Conservation (phyloP, 2,888 invertebrate genomes). For the Euzetes globulus region DNA sequence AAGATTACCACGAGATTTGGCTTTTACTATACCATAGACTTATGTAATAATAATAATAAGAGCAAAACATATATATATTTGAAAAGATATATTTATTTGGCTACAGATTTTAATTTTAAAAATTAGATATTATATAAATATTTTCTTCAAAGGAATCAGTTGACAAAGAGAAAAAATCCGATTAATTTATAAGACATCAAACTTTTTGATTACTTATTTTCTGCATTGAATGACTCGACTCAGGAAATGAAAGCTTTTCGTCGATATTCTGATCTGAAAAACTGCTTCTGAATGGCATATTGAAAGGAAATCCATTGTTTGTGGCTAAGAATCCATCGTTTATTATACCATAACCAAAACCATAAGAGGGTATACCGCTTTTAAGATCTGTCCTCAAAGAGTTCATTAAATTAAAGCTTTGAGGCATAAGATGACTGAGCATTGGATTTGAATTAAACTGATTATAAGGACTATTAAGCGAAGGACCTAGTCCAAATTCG, state of each 20-base stretch:
- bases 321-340: neutral
- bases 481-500: neutral
- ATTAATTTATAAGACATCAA: too few species aligned
- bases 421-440: slow-evolving; percentile 19
- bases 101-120: too few species aligned
- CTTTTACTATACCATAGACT: too few species aligned
- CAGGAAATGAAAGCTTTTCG: neutral
- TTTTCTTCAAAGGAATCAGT: too few species aligned
- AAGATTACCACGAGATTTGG: too few species aligned
- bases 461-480: neutral
- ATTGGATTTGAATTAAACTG: neutral
- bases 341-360: neutral
- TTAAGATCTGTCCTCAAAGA: neutral
- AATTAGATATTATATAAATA: too few species aligned
- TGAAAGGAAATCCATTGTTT: neutral
- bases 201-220: neutral
- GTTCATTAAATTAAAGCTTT: slow-evolving; percentile 1
- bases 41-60: too few species aligned
- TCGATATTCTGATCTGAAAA: neutral
- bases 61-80: too few species aligned
- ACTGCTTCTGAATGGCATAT: neutral
- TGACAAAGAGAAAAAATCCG: too few species aligned
- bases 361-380: slow-evolving; percentile 15
- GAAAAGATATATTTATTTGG: too few species aligned
- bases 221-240: neutral